Evolutionary conservation across 2,113 vertebrate species (phyloP), one percentile per base, ranked within the genome.

Genomic region (Dasyurus viverrinus): DNA sequence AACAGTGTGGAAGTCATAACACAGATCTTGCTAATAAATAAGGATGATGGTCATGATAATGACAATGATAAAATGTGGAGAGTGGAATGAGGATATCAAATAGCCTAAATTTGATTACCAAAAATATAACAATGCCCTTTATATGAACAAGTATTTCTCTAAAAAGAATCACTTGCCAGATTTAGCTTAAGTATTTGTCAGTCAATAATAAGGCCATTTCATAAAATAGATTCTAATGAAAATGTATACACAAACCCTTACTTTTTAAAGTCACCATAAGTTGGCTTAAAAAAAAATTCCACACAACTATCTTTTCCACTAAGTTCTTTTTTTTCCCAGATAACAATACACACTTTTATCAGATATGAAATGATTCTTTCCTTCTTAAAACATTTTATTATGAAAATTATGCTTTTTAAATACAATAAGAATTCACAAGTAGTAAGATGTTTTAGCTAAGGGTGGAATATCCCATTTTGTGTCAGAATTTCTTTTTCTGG

Each of bases 391-490:
- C 96, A 54, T 96, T 97, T 97, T 96, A 52, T 94, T 94, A 96
- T 92, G 92, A 97, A 97, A 97, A 98, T 96, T 96, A 94, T 93
- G 95, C 93, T 95, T 96, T 97, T 97, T 96, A 97, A 96, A 96
- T 96, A 96, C 47, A 95, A 94, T 94, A 96, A 95, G 96, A 97
- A 97, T 89, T 96, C 54, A 96, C 89, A 94, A 95, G 97, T 11
- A 52, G 50, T 9, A 96, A 95, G 48, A 54, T 60, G 91, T 94
- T 97, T 93, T 95, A 97, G 94, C 93, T 94, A 60, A 94, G 95
- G 95, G 96, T 94, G 97, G 95, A 96, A 95, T 97, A 95, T 92
- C 96, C 95, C 95, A 96, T 96, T 97, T 98, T 96, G 91, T 97
- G 95, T 97, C 97, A 98, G 97, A 50, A 11, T 68, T 97, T 91